Conservation (phyloP, 2,113 vertebrate genomes). For the Syrmaticus mikado region DNA sequence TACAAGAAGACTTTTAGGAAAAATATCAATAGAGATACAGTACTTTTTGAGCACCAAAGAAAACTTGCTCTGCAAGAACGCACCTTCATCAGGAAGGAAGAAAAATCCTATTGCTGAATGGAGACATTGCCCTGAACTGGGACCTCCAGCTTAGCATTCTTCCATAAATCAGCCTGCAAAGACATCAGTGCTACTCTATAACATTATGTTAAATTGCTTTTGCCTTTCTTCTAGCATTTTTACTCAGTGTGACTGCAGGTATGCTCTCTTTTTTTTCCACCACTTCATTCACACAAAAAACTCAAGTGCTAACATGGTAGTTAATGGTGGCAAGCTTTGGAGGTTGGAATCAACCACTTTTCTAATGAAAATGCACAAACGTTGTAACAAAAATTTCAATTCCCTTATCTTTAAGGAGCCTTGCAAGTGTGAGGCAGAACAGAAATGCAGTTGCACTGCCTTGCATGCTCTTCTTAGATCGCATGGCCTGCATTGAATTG, state of each 20-base stretch:
- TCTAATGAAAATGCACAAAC: constrained; percentile 3
- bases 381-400: not conserved
- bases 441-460: not conserved
- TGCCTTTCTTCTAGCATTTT: not conserved
- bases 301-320: not conserved
- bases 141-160: not conserved
- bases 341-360: not conserved
- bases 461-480: not conserved
- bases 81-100: not conserved
- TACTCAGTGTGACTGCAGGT: not conserved
- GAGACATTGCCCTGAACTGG: not conserved
- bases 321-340: not conserved
- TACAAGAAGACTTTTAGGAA: not conserved
- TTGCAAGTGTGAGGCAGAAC: not conserved
- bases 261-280: fast-evolving
- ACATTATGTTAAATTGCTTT: not conserved
- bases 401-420: not conserved
- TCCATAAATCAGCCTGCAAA: not conserved
- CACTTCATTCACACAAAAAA: not conserved
- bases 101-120: not conserved
- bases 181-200: not conserved
- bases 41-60: not conserved
- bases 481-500: not conserved
- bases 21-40: not conserved
- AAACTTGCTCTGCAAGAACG: not conserved